Base-by-base conservation (phyloP, 1,140 invertebrate genomes). In the Ceratina australensis region DNA sequence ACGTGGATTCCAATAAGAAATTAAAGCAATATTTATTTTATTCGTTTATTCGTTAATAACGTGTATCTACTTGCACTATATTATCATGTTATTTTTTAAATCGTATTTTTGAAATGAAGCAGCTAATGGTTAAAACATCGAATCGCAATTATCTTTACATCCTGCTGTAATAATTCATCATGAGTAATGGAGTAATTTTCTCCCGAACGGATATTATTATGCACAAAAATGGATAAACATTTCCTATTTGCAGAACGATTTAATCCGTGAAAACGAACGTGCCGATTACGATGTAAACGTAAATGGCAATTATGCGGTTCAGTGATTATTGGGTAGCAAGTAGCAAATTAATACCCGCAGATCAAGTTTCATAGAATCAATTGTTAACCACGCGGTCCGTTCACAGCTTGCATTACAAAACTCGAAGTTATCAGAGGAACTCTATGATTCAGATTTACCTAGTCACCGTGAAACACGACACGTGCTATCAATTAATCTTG, bases 101-200 rank as follows among this genome's bases (percentile, higher is more conserved):
- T 33, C 28, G 28, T 2, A 3, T 33, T 33, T 33, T 5, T 33
- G 5, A 33, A 33, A 33, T 5, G 5, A 33, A 52, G 64, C 59
- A 54, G 79, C 59, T 69, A 65, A 73, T 69, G 77, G 80, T 74
- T 18, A 42, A 52, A 54, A 28, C 33, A 22, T 72, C 52, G 57
- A 76, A 56, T 76, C 50, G n/a, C 60, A 57, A 74, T 78, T 26
- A 61, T 59, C 80, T 50, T 56, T 50, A 61, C 67, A 83, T 84
- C 78, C 78, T 84, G 78, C 69, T 84, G 56, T 15, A 67, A 54
- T 72, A 33, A 80, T 69, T 56, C 54, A 83, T 73, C n/a, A 22
- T 22, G n/a, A 67, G 72, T 75, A 76, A 76, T 69, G n/a, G 28
- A 42, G 28, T 49, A 26, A 65, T 61, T 68, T 3, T 76, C 54